Base-by-base conservation (phyloP, 2,113 vertebrate genomes). In the Onychorhynchus coronatus region DNA sequence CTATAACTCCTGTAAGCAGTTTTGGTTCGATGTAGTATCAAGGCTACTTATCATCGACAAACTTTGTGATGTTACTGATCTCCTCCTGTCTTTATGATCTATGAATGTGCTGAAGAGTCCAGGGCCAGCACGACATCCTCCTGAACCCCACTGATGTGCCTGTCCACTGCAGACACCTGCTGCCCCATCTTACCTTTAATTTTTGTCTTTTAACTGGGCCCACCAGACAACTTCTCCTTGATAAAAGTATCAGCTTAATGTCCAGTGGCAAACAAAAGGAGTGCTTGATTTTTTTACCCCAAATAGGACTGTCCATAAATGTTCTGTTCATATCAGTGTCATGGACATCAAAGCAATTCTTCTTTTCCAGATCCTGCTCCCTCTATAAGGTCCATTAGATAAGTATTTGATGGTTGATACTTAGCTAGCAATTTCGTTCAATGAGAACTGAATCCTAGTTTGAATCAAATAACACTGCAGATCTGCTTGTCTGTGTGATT, bases 1-100 rank as follows among this genome's bases (percentile, higher is more conserved):
- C 49, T 83, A 2, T 7, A 37, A 31, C 8, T 44, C 33, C 3
- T 19, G 6, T 19, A 53, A 77, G 53, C 7, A 20, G 5, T 50
- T 89, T 33, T 65, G 17, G 12, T 52, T 61, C 55, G 13, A 7
- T 63, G 35, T 65, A 59, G 5, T 30, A 22, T 49, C 1, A 3
- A 17, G 12, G 6, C 5, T 71, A n/a, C 25, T 44, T 68, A 1
- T 42, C 33, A 14, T 33, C 23, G 53, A 12, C 4, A 2, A 0
- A 33, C 12, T 70, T 20, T 53, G 28, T 37, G 56, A 27, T 58
- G 50, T 33, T 23, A 30, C 12, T 37, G 25, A 16, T 31, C 18
- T 44, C 9, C 17, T 66, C 5, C 12, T 61, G 68, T 56, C 27
- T 42, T 33, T 19, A 7, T 19, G 11, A 39, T 52, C 27, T 62